phyloP scores from a whole-genome alignment of 2,797 vertebrate genomes.

The Prionace glauca region DNA sequence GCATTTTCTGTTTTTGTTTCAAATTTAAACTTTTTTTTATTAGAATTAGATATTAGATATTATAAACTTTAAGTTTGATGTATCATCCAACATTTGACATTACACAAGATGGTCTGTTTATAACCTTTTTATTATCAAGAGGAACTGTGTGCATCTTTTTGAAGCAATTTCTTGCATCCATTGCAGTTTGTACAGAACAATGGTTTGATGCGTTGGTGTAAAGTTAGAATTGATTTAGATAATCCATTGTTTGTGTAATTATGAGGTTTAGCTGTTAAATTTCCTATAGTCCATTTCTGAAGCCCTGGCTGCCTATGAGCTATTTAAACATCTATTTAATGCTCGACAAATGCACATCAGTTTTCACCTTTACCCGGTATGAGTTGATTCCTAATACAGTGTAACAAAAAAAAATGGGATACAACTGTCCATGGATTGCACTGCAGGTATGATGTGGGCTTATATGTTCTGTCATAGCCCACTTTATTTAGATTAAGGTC shows the following conservation, averaged over 20 bases:
- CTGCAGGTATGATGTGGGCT: neutral
- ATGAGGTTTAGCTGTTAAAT: neutral
- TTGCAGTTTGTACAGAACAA: neutral
- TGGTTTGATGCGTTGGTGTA: neutral
- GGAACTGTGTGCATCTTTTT: neutral
- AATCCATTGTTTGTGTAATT: neutral
- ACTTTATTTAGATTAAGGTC: neutral
- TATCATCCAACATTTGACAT: neutral
- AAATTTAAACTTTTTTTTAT: neutral
- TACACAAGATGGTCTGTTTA: neutral
- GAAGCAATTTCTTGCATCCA: neutral
- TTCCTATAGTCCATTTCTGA: neutral
- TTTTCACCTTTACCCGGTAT: neutral
- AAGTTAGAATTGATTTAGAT: neutral
- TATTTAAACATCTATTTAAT: neutral
- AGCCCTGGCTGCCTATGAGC: neutral
- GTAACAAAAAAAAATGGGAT: neutral
- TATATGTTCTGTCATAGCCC: neutral
- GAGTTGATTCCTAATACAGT: neutral
- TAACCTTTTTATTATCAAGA: neutral
- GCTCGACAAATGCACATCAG: neutral
- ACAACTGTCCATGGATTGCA: neutral
- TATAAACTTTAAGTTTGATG: neutral
- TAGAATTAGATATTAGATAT: too few relatives aligned
- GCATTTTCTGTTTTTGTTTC: too few relatives aligned